Evolutionary conservation across 30 jellyfish, hydroid and myxozoan species (phyloP).

Genomic region (Hydractinia symbiolongicarpus): DNA sequence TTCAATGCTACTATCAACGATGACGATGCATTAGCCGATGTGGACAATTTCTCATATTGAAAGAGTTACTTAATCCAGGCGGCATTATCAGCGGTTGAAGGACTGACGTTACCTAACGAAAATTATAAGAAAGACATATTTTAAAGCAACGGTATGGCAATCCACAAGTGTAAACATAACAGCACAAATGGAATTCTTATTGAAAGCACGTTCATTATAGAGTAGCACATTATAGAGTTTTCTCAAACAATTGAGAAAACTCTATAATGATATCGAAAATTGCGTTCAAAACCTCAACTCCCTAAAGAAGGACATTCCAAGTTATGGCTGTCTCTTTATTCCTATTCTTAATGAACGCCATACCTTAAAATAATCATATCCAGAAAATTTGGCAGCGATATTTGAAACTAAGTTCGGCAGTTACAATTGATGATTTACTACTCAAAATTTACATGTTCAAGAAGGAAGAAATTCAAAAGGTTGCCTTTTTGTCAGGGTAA

Average conservation of each 20-base stretch:
- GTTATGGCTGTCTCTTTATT: background rate
- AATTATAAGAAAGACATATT: constrained; percentile 5
- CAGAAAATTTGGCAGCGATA: too few species aligned
- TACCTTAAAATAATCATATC: background rate
- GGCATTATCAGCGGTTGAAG: background rate
- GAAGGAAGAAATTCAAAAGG: too few species aligned
- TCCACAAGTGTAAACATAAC: constrained; percentile 1
- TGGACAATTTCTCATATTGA: background rate
- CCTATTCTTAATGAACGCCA: background rate
- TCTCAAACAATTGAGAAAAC: constrained; percentile 30
- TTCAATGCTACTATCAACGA: background rate
- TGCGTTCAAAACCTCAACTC: constrained; percentile 2
- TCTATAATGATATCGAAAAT: background rate
- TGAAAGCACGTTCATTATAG: background rate
- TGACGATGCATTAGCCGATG: background rate
- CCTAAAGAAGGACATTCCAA: background rate
- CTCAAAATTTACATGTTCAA: too few species aligned
- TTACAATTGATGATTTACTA: background rate
- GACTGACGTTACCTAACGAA: background rate
- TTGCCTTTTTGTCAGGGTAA: too few species aligned
- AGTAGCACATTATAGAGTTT: too few species aligned
- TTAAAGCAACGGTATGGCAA: background rate
- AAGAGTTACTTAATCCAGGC: background rate
- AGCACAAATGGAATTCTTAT: constrained; percentile 15
- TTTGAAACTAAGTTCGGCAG: too few species aligned